Base-by-base conservation (phyloP, 2,888 invertebrate genomes). In the Villa cingulata region DNA sequence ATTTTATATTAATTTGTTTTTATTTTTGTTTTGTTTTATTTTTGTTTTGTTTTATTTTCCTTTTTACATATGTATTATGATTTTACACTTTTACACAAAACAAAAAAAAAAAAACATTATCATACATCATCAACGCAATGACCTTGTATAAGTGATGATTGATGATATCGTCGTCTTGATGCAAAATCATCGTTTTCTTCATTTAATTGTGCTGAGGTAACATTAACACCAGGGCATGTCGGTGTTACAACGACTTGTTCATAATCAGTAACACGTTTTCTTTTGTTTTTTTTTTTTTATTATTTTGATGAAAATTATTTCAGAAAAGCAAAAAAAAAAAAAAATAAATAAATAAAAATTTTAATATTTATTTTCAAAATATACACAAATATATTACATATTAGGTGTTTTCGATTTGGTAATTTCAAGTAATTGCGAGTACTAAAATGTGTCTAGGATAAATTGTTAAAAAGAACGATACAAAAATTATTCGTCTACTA, bases 171-270 rank as follows among this genome's bases (percentile, higher is more conserved):
- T 58, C 88, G 81, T 54, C 96, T 77, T 48, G 85, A 85, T 12
- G 92, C 83, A 70, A 95, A 96, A 70, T 96, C 96, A 68, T 86
- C 86, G 68, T 95, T 96, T 62, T 92, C 90, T 62, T 95, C 92
- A 56, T 92, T 96, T 45, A 95, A 72, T 62, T 94, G 87, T 51
- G 91, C 82, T 46, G 89, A 83, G 54, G 82, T 81, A 34, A 90
- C 77, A 55, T 83, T 78, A 32, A 89, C 78, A 46, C 82, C 83
- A 0, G 84, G 81, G 66, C 86, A 84, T 14, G 83, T 78, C 0
- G 88, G 87, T 9, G 88, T 85, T 47, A 89, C 86, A 5, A 89
- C 83, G 55, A 89, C 79, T 65, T 88, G 87, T 62, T 89, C 89
- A 59, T 87, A 88, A 59, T 86, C 86, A 51, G 81, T 75, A 15